Evolutionary conservation across 2,797 vertebrate species (phyloP), one percentile per base, ranked within the genome.

Genomic region (Vireo griseus): DNA sequence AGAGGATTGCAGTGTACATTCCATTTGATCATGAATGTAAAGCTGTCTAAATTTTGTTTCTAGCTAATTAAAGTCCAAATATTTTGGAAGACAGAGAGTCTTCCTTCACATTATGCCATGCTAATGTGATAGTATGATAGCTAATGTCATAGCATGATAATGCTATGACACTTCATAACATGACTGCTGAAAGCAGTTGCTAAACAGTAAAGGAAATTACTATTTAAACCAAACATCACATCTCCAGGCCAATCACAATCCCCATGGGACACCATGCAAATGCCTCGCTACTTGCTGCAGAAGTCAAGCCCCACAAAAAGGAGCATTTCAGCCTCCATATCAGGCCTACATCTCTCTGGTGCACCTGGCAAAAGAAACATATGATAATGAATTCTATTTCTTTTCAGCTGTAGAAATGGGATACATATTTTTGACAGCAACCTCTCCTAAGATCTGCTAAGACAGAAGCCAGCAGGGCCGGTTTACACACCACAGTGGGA

Each of bases 261-360:
- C 78, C 84, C 78, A 54, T 0, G 31, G 51, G 28, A 73, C 1
- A 61, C 14, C 59, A 63, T 1, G 0, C 52, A 63, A 63, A 87
- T 0, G 11, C 29, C 71, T 89, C 0, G 0, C 6, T n/a, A 13
- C 28, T 9, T 45, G 35, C 15, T 33, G 26, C 4, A 6, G 40
- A 73, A 88, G 63, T 51, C 50, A 78, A 61, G 24, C 51, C 33
- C 22, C 39, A 68, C 18, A 65, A 75, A 83, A 81, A 62, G 9
- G 28, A 80, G 13, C n/a, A 57, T 45, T 94, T 84, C 63, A 63
- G 57, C 7, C 33, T 52, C 35, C 24, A 1, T 2, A 37, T 28
- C 59, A 57, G 40, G 21, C n/a, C 44, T 40, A 4, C 10, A 33
- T 26, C 51, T 44, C 61, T 61, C 39, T 19, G 7, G 16, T 17